These are phyloP conservation scores for Limulus polyphemus DNA, from an alignment of 2,888 invertebrate species.

Conservation along the genomic window DNA sequence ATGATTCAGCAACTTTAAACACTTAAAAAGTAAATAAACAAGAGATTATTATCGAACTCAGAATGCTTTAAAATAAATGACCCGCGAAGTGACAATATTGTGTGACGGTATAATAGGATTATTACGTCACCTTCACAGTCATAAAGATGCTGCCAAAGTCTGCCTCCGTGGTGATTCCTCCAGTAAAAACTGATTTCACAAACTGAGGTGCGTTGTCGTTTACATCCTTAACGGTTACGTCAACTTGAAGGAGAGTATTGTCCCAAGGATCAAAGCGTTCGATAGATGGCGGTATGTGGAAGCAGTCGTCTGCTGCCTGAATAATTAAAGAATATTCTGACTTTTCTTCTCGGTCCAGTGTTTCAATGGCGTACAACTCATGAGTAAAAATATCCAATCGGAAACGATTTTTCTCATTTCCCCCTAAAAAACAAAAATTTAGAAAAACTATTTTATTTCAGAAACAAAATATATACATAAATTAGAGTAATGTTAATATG, in stretches of 20 bases:
- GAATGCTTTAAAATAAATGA: no score
- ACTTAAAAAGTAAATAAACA: no score
- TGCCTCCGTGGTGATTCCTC: slow-evolving; percentile 84
- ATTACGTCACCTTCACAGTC: slow-evolving; percentile 54
- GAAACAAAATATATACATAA: not conserved
- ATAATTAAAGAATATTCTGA: slow-evolving; percentile 56
- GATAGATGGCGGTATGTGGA: slow-evolving; percentile 46
- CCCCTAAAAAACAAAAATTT: slow-evolving; percentile 33
- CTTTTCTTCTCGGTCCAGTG: slow-evolving; percentile 60
- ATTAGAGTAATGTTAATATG: not conserved
- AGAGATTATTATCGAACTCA: no score
- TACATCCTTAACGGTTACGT: slow-evolving; percentile 53
- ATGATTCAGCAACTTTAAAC: no score
- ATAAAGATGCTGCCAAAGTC: slow-evolving; percentile 80
- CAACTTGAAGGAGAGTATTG: slow-evolving; percentile 40
- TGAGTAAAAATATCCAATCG: slow-evolving; percentile 58
- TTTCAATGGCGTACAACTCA: slow-evolving; percentile 46
- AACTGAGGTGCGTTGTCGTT: slow-evolving; percentile 87
- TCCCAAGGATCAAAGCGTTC: slow-evolving; percentile 44
- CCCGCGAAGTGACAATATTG: no score
- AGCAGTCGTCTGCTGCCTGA: slow-evolving; percentile 72
- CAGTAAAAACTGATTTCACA: slow-evolving; percentile 63
- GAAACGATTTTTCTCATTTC: slow-evolving; percentile 61
- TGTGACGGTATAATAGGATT: no score
- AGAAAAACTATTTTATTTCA: not conserved